These are phyloP conservation scores for Cecropterus lyciades DNA, from an alignment of 1,140 invertebrate genomes.

Conservation along the genomic window DNA sequence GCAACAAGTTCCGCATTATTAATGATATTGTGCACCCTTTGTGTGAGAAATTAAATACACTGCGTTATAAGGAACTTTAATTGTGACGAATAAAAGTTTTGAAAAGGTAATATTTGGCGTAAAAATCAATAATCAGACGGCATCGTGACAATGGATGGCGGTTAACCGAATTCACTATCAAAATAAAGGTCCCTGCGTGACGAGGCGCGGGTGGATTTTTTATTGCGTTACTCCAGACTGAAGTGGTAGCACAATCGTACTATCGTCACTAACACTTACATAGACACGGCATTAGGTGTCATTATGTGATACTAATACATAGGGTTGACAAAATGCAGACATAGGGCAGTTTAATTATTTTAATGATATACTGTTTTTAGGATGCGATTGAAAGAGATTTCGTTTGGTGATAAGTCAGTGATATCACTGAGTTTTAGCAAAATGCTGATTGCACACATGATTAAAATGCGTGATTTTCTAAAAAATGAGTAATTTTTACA, in stretches of 20 bases:
- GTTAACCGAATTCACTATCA: conserved; percentile 75
- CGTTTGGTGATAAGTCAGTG: no score
- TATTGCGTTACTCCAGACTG: conserved; percentile 63
- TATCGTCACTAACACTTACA: conserved; percentile 45
- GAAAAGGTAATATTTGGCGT: conserved; percentile 79
- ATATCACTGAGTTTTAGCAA: no score
- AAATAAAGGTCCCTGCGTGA: conserved; percentile 74
- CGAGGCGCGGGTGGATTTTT: conserved; percentile 77
- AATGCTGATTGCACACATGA: no score
- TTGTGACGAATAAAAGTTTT: conserved; percentile 69
- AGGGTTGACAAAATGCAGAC: no score
- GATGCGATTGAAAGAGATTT: no score
- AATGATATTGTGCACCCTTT: conserved; percentile 74
- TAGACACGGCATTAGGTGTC: not conserved
- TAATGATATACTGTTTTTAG: no score
- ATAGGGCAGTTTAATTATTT: no score
- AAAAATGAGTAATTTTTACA: no score
- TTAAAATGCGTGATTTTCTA: no score
- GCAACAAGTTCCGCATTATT: conserved; percentile 78
- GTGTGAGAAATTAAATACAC: conserved; percentile 63
- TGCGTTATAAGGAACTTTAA: conserved; percentile 73
- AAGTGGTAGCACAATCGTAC: conserved; percentile 63
- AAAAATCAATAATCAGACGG: conserved; percentile 82
- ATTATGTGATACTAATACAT: not conserved
- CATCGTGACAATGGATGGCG: conserved; percentile 68